Evolutionary conservation across 2,888 invertebrate genomes (phyloP).

Genomic region (Thymelicus lineola): DNA sequence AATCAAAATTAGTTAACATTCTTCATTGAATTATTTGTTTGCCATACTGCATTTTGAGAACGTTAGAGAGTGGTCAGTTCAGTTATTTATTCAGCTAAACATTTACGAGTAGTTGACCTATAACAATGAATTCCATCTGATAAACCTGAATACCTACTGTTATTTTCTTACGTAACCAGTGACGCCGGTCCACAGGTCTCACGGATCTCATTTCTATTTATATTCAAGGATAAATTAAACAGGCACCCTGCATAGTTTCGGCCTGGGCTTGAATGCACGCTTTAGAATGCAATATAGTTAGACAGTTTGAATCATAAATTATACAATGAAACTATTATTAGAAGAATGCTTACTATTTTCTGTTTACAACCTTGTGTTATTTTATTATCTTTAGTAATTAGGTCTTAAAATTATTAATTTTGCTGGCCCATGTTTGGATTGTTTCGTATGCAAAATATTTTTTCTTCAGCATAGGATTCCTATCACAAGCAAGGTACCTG

Average conservation of each 20-base stretch:
- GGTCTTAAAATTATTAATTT: no score
- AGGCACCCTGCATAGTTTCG: constrained; percentile 58
- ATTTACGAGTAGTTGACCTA: not conserved
- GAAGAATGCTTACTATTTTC: no score
- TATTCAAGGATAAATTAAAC: constrained; percentile 77
- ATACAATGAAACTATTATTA: not conserved
- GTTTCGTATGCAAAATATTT: no score
- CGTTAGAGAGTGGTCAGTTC: no score
- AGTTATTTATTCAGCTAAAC: not conserved
- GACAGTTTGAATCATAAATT: constrained; percentile 1
- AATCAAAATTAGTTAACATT: no score
- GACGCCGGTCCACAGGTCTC: constrained; percentile 38
- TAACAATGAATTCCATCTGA: constrained; percentile 7
- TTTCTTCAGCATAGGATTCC: no score
- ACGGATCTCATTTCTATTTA: constrained; percentile 82
- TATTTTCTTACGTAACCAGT: constrained; percentile 5
- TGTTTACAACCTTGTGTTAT: no score
- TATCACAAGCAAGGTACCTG: no score
- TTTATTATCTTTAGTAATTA: no score
- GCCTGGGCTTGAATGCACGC: constrained; percentile 61
- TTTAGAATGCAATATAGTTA: constrained; percentile 54
- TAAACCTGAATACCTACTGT: not conserved
- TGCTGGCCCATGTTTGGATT: no score
- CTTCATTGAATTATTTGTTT: no score
- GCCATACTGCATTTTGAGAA: no score